Base-by-base conservation (phyloP, 2,888 invertebrate genomes). In the Cantharis flavilabris region DNA sequence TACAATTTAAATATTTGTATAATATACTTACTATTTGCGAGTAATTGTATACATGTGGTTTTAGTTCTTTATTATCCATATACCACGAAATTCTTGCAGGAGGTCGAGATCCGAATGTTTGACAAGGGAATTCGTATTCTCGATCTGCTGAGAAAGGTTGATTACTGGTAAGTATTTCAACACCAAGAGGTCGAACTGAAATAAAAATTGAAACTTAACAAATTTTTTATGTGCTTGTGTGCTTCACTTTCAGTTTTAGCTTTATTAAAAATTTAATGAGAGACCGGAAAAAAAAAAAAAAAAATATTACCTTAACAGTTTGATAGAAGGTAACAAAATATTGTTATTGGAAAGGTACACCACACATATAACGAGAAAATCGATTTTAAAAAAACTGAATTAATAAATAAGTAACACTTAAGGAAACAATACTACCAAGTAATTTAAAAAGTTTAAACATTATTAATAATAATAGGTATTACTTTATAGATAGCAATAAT, bases 61-160 rank as follows among this genome's bases (percentile, higher is more conserved):
- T 83, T 81, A 96, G 88, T 81, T 92, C 92, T 79, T 92, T 91
- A 69, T 92, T 93, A 84, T 95, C 95, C 89, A 96, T 91, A 92
- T 93, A 95, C 97, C 97, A 97, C 0, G 94, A 93, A 79, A 97
- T 93, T 84, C 93, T 91, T 0, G 97, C 96, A 0, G 97, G 94
- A 0, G 97, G 97, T 79, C 96, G 89, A 3, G 97, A 96, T 0
- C 97, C 97, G 70, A 93, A 92, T 0, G 95, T 93, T 86, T 94
- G 93, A 86, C 97, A 97, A 62, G 93, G 94, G 81, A 97, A 91
- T 85, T 95, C 94, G 80, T 96, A 95, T 85, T 93, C 92, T 84
- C 95, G 91, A 80, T 94, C 95, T 0, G 96, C 96, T 49, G 96
- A 95, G 78, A 97, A 90, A 0, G 96, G 96, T 84, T 95, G 94